Evolutionary conservation across 2,888 invertebrate genomes (phyloP), one percentile per base, ranked within the genome.

Genomic region (Carcina quercana): DNA sequence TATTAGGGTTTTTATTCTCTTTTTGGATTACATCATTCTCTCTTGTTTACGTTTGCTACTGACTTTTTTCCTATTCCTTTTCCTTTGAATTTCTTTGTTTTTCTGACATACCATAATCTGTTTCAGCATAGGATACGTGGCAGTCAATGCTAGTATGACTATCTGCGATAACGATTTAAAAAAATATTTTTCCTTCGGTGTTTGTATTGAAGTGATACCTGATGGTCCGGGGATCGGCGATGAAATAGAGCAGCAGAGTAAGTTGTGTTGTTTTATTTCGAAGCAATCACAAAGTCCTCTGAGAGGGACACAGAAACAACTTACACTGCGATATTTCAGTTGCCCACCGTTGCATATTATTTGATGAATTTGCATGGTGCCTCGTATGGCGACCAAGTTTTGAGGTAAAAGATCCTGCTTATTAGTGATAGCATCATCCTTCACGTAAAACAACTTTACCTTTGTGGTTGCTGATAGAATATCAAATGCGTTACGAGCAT

Each of bases 351-450:
- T 22, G 22, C 22, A 25, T 20, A 25, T n/a, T 21, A 36, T 36
- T 37, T 37, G 28, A n/a, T 28, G 28, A 5, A 30, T 22, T 22
- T 30, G 14, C 30, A 30, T 30, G 10, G 24, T 30, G 2, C 30
- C 22, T 24, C 8, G 2, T 24, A 30, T 24, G 2, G 30, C 14
- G 11, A 24, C 11, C n/a, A 30, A 10, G 11, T 30, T 11, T 24
- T 24, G n/a, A 4, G 24, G 24, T 13, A 30, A 15, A 13, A 20
- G 12, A n/a, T 21, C 10, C 13, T 13, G 14, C 24, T 15, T 30
- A 7, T 3, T 15, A 24, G 13, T 14, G 2, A 30, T 24, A 11
- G 4, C 15, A 7, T 30, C 11, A 10, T 30, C 24, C 14, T 2
- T 22, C 6, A 30, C 8, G 24, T 15, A 30, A 30, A 30, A 30